Percentiles rank a stretch among this genome's conserved stretches.
Evolutionary conservation across 2,888 invertebrate genomes (phyloP).

Genomic region (Lapara coniferarum): DNA sequence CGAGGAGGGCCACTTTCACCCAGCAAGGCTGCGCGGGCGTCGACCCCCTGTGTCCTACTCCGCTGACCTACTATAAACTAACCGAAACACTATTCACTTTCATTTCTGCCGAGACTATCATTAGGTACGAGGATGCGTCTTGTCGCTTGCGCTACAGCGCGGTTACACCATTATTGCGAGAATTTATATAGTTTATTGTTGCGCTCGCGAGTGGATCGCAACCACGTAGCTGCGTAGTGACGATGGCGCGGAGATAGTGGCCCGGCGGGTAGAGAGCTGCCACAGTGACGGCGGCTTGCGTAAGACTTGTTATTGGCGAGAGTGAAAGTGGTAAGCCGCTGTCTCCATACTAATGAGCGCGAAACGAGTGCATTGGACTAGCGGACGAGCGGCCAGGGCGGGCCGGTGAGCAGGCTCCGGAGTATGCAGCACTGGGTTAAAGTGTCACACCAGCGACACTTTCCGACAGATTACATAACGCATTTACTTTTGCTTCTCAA

Average conservation of each 20-base stretch:
- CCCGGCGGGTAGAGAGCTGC: slow-evolving; percentile 66
- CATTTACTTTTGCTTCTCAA: slow-evolving; percentile 57
- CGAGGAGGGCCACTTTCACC: slow-evolving; percentile 79
- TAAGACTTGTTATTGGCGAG: slow-evolving; percentile 78
- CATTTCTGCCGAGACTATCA: slow-evolving; percentile 73
- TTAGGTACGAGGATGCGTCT: slow-evolving; percentile 76
- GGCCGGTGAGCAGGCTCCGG: slow-evolving; percentile 57
- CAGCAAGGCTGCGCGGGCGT: slow-evolving; percentile 81
- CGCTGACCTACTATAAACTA: slow-evolving; percentile 77
- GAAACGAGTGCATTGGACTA: slow-evolving; percentile 65
- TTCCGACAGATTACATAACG: slow-evolving; percentile 65
- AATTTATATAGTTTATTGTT: slow-evolving; percentile 45
- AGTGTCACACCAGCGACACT: slow-evolving; percentile 67
- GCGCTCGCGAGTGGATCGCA: slow-evolving; percentile 36
- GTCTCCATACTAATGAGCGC: slow-evolving; percentile 80
- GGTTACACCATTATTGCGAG: slow-evolving; percentile 61
- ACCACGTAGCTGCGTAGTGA: slow-evolving; percentile 37
- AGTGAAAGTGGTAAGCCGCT: slow-evolving; percentile 79
- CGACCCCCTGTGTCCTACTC: slow-evolving; percentile 81
- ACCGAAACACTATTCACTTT: slow-evolving; percentile 79
- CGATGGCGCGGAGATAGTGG: slow-evolving; percentile 56
- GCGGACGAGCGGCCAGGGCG: slow-evolving; percentile 72
- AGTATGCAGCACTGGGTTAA: slow-evolving; percentile 70
- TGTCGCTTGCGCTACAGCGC: slow-evolving; percentile 47
- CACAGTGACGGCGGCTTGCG: slow-evolving; percentile 61